Evolutionary conservation across 1,140 invertebrate genomes (phyloP).

Genomic region (Tachypleus tridentatus): DNA sequence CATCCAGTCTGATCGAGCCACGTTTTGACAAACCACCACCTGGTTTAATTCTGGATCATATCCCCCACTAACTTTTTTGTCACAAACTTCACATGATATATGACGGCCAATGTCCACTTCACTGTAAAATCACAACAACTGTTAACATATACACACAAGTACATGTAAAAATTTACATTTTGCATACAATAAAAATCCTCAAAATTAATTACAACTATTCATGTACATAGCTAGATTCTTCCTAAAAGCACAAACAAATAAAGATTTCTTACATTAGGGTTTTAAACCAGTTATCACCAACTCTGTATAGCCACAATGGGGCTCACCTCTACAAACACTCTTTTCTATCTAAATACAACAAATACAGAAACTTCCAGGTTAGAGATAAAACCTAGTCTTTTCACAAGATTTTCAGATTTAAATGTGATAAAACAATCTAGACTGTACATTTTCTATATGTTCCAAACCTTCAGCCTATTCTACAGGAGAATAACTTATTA

Average conservation of each 20-base stretch:
- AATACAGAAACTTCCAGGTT: no score
- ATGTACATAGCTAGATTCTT: background rate
- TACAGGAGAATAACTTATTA: no score
- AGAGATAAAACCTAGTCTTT: no score
- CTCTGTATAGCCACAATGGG: conserved; percentile 1
- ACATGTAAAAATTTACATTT: background rate
- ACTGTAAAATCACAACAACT: conserved; percentile 30
- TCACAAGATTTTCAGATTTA: no score
- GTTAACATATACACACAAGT: background rate
- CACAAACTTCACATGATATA: conserved; percentile 83
- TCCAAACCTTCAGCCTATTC: no score
- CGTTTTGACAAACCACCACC: conserved; percentile 86
- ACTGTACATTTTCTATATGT: no score
- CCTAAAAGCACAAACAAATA: background rate
- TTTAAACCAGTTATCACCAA: background rate
- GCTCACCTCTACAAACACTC: no score
- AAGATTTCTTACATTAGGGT: background rate
- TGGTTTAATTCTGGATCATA: conserved; percentile 82
- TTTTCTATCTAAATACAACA: no score
- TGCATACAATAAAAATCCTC: background rate
- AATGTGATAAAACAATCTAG: no score
- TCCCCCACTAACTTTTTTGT: conserved; percentile 66
- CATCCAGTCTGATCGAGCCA: conserved; percentile 45
- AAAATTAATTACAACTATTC: background rate
- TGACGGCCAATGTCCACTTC: conserved; percentile 69